phyloP scores from a whole-genome alignment of 2,113 vertebrate species.

The Ammospiza nelsoni region DNA sequence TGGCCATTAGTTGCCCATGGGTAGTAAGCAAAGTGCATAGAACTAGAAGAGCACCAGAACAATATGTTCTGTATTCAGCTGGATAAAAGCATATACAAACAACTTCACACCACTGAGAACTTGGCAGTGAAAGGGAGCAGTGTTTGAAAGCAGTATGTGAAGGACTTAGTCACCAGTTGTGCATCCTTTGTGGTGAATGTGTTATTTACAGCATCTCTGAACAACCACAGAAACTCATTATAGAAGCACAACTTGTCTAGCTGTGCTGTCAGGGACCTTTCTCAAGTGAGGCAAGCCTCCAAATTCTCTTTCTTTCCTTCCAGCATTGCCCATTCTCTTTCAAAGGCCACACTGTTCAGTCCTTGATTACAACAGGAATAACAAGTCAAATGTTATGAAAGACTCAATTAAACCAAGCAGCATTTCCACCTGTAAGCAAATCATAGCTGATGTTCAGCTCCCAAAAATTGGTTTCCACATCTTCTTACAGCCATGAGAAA shows the following conservation, averaged over 20 bases:
- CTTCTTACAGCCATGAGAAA: not conserved
- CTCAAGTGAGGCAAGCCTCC: conserved; percentile 18
- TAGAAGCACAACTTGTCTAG: conserved; percentile 1
- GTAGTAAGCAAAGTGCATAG: not conserved
- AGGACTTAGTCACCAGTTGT: not conserved
- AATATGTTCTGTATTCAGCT: not conserved
- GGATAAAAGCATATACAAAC: not conserved
- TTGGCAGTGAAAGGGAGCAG: not conserved
- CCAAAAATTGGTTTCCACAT: not conserved
- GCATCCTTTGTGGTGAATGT: not conserved
- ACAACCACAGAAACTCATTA: conserved; percentile 25
- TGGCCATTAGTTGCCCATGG: not conserved
- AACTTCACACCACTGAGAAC: not conserved
- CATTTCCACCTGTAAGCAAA: not conserved
- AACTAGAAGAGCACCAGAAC: not conserved
- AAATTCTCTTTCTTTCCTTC: not conserved
- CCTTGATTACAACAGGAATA: not conserved
- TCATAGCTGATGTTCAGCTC: not conserved
- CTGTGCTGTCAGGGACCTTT: not conserved
- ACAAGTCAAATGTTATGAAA: not conserved
- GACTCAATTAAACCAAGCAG: not conserved
- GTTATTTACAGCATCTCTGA: conserved; percentile 5
- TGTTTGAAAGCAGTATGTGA: not conserved
- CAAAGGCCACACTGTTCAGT: not conserved
- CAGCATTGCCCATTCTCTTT: not conserved